phyloP scores from a whole-genome alignment of 2,888 invertebrate species.

The Polia nebulosa region DNA sequence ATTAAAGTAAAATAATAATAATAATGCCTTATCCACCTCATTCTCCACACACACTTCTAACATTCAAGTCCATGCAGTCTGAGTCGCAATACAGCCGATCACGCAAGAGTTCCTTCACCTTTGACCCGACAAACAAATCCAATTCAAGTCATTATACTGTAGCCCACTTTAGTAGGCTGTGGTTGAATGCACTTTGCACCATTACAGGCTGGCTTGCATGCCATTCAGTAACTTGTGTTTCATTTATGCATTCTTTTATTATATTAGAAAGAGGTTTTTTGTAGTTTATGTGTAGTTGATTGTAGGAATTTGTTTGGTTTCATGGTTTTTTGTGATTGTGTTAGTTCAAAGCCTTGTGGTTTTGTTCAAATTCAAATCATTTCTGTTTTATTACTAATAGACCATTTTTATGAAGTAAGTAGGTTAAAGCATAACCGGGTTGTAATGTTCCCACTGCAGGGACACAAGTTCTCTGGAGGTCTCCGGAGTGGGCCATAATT shows the following conservation, averaged over 20 bases:
- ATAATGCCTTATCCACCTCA: slow-evolving; percentile 44
- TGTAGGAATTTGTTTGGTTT: slow-evolving; percentile 3
- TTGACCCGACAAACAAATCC: slow-evolving; percentile 84
- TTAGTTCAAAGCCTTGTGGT: not conserved
- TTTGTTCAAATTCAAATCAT: too few relatives aligned
- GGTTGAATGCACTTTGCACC: slow-evolving; percentile 68
- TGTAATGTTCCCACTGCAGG: not conserved
- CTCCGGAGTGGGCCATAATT: too few relatives aligned
- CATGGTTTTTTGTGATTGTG: not conserved
- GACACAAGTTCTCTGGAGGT: too few relatives aligned
- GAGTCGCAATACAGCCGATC: slow-evolving; percentile 78
- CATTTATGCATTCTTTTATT: slow-evolving; percentile 29
- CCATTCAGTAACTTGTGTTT: slow-evolving; percentile 33
- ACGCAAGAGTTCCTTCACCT: slow-evolving; percentile 87
- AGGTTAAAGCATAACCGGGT: not conserved
- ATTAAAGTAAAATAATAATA: too few relatives aligned
- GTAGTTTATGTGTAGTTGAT: slow-evolving; percentile 8
- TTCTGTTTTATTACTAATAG: too few relatives aligned
- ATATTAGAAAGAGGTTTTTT: not conserved
- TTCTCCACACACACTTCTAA: slow-evolving; percentile 67
- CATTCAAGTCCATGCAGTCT: slow-evolving; percentile 82
- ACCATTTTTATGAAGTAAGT: not conserved
- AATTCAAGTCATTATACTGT: slow-evolving; percentile 70
- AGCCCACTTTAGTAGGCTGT: slow-evolving; percentile 64
- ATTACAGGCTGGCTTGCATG: slow-evolving; percentile 61